These are phyloP conservation scores for Strigamia maritima DNA, from an alignment of 2,888 invertebrate genomes.

Conservation along the genomic window DNA sequence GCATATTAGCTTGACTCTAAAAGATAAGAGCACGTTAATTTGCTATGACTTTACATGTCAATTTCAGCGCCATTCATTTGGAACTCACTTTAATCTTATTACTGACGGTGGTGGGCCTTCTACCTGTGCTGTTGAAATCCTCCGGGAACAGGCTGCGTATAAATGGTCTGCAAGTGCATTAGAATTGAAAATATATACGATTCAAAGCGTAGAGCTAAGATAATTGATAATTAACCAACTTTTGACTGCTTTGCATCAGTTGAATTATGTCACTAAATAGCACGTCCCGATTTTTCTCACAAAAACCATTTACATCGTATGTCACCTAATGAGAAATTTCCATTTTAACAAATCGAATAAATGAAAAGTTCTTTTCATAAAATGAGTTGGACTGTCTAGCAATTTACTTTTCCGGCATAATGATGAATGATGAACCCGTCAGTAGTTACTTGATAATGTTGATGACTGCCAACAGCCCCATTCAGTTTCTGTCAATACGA, in stretches of 20 bases:
- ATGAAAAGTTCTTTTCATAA: too few relatives aligned
- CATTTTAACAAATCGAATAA: too few relatives aligned
- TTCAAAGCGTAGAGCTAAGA: background rate
- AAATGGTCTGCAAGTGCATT: constrained; percentile 56
- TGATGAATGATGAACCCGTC: constrained; percentile 63
- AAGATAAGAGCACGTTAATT: constrained; percentile 38
- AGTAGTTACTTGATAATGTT: constrained; percentile 60
- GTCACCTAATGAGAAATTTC: constrained; percentile 50
- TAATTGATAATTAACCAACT: constrained; percentile 53
- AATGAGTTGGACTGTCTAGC: too few relatives aligned
- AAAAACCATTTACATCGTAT: constrained; percentile 64
- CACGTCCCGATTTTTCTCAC: constrained; percentile 67
- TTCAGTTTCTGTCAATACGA: constrained; percentile 56
- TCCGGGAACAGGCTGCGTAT: constrained; percentile 62
- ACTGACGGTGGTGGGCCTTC: constrained; percentile 64
- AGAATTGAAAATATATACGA: background rate
- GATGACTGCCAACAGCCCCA: constrained; percentile 57
- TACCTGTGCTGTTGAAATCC: constrained; percentile 56
- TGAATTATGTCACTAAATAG: constrained; percentile 64
- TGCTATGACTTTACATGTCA: background rate
- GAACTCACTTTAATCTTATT: constrained; percentile 60
- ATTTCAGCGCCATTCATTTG: background rate
- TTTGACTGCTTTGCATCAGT: constrained; percentile 63
- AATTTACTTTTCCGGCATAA: constrained; percentile 64
- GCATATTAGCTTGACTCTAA: constrained; percentile 62